A percentile compares a stretch with the other conserved stretches of the same genome.
Evolutionary conservation across 2,888 invertebrate species (phyloP).

Genomic region (Panopea generosa): DNA sequence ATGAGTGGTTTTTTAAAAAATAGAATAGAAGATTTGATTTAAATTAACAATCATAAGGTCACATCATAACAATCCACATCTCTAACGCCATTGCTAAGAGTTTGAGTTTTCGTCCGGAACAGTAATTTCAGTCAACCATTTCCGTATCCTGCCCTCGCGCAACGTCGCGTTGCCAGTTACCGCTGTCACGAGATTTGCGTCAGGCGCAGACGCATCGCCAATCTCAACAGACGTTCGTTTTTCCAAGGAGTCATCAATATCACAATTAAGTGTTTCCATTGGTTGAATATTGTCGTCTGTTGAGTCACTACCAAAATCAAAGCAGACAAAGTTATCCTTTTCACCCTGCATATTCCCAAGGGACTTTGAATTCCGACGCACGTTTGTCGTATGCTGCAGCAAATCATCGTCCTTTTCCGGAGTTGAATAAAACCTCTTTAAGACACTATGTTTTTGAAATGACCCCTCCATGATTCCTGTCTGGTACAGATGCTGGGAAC

Average conservation of each 20-base stretch:
- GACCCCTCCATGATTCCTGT: constrained; percentile 58
- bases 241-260: constrained; percentile 44
- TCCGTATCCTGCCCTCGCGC: constrained; percentile 74
- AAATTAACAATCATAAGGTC: no score
- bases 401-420: constrained; percentile 65
- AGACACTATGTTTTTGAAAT: constrained; percentile 66
- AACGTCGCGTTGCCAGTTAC: constrained; percentile 63
- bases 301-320: constrained; percentile 60
- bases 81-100: constrained; percentile 9
- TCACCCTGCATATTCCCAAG: constrained; percentile 65
- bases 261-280: constrained; percentile 36
- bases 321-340: constrained; percentile 43
- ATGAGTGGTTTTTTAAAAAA: no score
- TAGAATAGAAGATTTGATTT: no score
- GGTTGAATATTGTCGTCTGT: constrained; percentile 49
- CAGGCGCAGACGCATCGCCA: constrained; percentile 18
- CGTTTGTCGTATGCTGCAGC: constrained; percentile 32
- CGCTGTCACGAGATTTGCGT: constrained; percentile 61
- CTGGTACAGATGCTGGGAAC: constrained; percentile 53
- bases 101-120: constrained; percentile 51
- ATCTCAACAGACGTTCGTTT: constrained; percentile 33
- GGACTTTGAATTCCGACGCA: constrained; percentile 66
- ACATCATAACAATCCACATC: no score
- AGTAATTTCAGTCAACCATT: constrained; percentile 77
- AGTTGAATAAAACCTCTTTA: constrained; percentile 66